Evolutionary conservation across 2,113 vertebrate species (phyloP), one percentile per base, ranked within the genome.

Genomic region (Peromyscus maniculatus): DNA sequence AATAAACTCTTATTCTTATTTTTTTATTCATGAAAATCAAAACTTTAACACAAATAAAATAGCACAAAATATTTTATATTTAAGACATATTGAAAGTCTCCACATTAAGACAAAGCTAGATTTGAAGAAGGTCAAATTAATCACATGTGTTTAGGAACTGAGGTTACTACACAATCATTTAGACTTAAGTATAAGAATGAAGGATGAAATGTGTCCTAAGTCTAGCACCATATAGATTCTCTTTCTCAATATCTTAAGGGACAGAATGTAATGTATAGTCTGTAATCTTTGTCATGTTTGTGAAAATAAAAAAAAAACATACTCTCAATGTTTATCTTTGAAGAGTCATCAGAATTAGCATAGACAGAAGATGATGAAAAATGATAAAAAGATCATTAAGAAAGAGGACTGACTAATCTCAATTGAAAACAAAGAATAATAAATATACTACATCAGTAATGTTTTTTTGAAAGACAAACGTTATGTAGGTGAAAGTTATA

Each of bases 331-430:
- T n/a, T 92, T 96, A 77, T 77, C 91, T 66, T 91, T 67, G 12
- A 95, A 15, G 17, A 89, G 82, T 77, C 15, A 82, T 84, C 55
- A 46, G 36, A 69, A 90, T 93, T 93, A 89, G 8, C 74, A 78
- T 90, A 89, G 91, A 80, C 83, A 89, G 92, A 94, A 64, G 10
- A 82, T 77, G 52, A 0, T 86, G 28, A 24, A 15, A 92, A 87
- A 80, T 66, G 19, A 71, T 93, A 69, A 86, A 57, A 96, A 66
- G 49, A 80, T 93, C 31, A 91, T 80, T 87, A 87, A 77, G 31
- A 17, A 66, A 94, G n/a, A 16, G 8, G 52, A 52, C 52, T 1
- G 71, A 88, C 49, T 95, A 87, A 88, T 62, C 80, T 72, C 36
- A 94, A 66, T 31, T 83, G 5, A 79, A 93, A 77, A 75, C 26